These are phyloP conservation scores for Lepus oiostolus DNA, from an alignment of 2,797 vertebrate genomes.

Conservation along the genomic window DNA sequence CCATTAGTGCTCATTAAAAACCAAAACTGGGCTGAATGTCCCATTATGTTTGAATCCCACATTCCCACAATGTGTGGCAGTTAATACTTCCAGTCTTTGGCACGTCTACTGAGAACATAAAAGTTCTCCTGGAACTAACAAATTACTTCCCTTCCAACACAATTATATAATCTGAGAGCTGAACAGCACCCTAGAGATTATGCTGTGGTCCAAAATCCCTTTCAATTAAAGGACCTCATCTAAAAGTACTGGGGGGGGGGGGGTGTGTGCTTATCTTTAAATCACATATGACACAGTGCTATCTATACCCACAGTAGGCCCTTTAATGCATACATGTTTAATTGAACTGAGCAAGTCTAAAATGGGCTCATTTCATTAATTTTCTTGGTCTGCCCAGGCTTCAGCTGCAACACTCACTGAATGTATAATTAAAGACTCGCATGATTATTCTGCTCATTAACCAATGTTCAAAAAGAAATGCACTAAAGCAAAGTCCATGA, in stretches of 20 bases:
- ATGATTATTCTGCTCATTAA: slow-evolving; percentile 67
- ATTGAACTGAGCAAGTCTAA: slow-evolving; percentile 44
- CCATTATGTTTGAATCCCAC: slow-evolving; percentile 62
- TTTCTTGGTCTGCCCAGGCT: slow-evolving; percentile 57
- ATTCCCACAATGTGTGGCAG: slow-evolving; percentile 51
- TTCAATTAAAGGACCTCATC: slow-evolving; percentile 50
- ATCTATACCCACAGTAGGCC: not conserved
- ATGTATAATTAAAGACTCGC: slow-evolving; percentile 68
- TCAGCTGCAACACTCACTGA: slow-evolving; percentile 40
- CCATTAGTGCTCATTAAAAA: slow-evolving; percentile 63
- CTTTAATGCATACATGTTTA: slow-evolving; percentile 1
- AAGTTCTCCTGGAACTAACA: slow-evolving; percentile 77
- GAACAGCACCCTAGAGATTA: slow-evolving; percentile 69
- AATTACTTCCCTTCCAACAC: slow-evolving; percentile 76
- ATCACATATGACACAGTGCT: not conserved
- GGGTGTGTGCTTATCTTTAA: not conserved
- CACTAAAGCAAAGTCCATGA: slow-evolving; percentile 44
- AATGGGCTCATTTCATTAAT: slow-evolving; percentile 32
- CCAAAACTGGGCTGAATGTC: slow-evolving; percentile 63
- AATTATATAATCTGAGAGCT: slow-evolving; percentile 76
- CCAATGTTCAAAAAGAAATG: slow-evolving; percentile 69
- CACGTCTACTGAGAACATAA: slow-evolving; percentile 67
- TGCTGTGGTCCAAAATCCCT: slow-evolving; percentile 61
- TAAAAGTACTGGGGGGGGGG: slow-evolving; percentile 7
- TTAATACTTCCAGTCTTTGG: slow-evolving; percentile 68